Conservation (phyloP, 2,113 vertebrate species). For the Xiphophorus hellerii region DNA sequence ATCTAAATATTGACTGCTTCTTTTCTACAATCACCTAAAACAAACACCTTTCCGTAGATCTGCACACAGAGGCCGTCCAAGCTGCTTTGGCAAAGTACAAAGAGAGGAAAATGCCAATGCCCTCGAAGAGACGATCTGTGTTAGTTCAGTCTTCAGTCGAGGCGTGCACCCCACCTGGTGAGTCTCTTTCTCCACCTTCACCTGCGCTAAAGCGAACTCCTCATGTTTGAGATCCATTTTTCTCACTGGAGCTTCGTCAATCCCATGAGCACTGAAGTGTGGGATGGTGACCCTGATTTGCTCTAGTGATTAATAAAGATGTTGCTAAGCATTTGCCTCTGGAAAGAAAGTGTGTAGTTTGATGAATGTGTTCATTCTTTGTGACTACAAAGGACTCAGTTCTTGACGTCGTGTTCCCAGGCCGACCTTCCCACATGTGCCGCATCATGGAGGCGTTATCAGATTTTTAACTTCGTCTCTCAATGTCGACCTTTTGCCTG, state of each 20-base stretch:
- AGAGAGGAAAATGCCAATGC: constrained; percentile 98
- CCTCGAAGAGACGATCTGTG: constrained; percentile 93
- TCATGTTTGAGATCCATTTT: not conserved
- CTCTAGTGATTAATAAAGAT: constrained; percentile 33
- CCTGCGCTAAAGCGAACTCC: too few relatives aligned
- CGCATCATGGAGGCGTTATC: constrained; percentile 64
- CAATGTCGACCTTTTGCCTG: constrained; percentile 51
- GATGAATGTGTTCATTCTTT: constrained; percentile 69
- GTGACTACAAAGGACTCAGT: constrained; percentile 40
- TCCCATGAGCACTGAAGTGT: constrained; percentile 33
- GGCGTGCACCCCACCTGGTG: constrained; percentile 94
- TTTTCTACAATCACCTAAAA: constrained; percentile 21
- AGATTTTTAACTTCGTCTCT: constrained; percentile 59
- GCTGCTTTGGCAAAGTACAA: constrained; percentile 95
- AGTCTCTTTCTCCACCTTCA: constrained; percentile 27
- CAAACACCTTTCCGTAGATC: constrained; percentile 74
- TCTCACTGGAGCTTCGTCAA: not conserved
- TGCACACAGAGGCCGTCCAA: constrained; percentile 97
- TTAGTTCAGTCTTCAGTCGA: constrained; percentile 90
- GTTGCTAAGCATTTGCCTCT: constrained; percentile 37
- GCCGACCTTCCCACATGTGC: constrained; percentile 64
- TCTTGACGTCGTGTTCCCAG: constrained; percentile 53
- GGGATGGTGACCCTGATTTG: constrained; percentile 40
- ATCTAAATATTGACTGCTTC: constrained; percentile 9
- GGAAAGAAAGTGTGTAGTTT: constrained; percentile 45